A percentile compares a stretch with the other conserved stretches of the same genome.
These are phyloP conservation scores for Mechanitis messenoides DNA, from an alignment of 2,888 invertebrate species.

Conservation along the genomic window DNA sequence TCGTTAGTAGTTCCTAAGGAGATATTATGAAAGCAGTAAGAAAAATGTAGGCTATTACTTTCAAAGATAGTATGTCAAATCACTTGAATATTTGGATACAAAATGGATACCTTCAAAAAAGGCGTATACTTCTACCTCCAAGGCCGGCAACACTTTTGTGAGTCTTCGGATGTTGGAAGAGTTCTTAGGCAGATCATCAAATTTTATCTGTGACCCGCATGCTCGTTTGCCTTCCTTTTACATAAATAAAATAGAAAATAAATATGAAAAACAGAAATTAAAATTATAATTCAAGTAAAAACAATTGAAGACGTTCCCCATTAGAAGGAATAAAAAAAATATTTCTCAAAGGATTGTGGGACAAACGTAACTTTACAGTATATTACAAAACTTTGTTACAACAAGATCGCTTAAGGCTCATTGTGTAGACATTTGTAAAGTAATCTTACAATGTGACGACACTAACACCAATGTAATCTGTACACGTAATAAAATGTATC, in stretches of 20 bases:
- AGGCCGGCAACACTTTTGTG: too few species aligned
- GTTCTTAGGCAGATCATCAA: too few species aligned
- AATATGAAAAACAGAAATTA: too few species aligned
- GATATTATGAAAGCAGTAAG: conserved; percentile 33
- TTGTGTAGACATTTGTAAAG: neutral
- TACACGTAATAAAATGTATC: conserved; percentile 21
- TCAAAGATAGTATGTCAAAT: neutral
- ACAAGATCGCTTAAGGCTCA: neutral
- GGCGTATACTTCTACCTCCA: too few species aligned
- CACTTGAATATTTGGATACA: neutral
- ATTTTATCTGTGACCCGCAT: too few species aligned
- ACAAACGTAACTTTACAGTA: neutral
- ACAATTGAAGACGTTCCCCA: too few species aligned
- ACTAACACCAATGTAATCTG: conserved; percentile 14
- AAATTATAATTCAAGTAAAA: too few species aligned
- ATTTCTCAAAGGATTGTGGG: too few species aligned
- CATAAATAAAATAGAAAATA: too few species aligned
- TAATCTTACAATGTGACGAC: conserved; percentile 3
- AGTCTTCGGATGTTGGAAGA: too few species aligned
- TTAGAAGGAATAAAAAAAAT: too few species aligned
- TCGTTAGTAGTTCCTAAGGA: conserved; percentile 58
- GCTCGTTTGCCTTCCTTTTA: too few species aligned
- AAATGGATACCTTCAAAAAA: neutral
- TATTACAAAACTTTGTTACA: neutral
- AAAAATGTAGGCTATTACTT: neutral